phyloP scores from a whole-genome alignment of 2,797 vertebrate species.

The Enoplosus armatus region DNA sequence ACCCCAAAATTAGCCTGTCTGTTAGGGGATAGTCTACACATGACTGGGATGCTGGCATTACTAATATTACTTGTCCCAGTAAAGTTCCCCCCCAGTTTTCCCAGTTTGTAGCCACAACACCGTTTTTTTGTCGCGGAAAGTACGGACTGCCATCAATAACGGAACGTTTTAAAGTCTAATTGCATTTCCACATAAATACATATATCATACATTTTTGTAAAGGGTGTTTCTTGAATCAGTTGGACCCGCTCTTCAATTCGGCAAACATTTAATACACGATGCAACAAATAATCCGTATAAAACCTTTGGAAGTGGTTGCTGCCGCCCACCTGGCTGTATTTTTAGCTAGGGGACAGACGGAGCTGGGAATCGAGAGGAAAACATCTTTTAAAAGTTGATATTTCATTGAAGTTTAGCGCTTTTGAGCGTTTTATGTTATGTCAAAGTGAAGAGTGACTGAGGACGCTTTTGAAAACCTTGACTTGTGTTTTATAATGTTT shows the following conservation, averaged over 20 bases:
- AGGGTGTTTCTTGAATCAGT: rapidly evolving
- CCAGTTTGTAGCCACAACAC: background rate
- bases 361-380: background rate
- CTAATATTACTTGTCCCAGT: background rate
- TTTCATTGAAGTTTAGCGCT: background rate
- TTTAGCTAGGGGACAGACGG: background rate
- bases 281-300: rapidly evolving
- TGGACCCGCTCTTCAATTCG: background rate
- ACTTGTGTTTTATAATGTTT: background rate
- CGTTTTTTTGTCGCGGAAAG: rapidly evolving
- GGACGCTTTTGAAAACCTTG: rapidly evolving
- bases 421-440: rapidly evolving
- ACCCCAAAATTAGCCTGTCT: rapidly evolving
- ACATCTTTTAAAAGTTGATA: background rate
- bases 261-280: background rate
- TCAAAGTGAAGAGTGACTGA: rapidly evolving
- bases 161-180: background rate
- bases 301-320: background rate
- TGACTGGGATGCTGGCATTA: rapidly evolving
- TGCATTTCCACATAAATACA: rapidly evolving
- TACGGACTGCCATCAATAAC: background rate
- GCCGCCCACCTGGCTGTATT: slow-evolving; percentile 12
- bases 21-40: background rate
- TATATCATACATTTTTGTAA: rapidly evolving
- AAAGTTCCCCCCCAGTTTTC: background rate